Conservation (phyloP, 2,888 invertebrate genomes). For the Eupeodes latifasciatus region DNA sequence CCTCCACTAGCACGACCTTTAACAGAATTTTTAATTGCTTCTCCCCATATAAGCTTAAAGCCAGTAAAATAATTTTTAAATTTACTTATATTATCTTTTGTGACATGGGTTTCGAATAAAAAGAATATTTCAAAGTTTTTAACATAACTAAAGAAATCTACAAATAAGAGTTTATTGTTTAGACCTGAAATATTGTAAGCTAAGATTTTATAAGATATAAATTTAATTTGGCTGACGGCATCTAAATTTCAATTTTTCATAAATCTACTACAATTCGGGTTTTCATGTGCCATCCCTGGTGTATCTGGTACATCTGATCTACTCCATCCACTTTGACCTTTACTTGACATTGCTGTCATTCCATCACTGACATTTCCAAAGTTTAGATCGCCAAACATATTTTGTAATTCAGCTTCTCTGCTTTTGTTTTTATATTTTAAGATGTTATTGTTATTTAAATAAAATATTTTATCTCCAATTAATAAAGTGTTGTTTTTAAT, state of each 20-base stretch:
- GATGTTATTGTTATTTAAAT: slow-evolving; percentile 14
- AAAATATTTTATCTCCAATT: slow-evolving; percentile 1
- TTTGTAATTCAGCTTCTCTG: slow-evolving; percentile 16
- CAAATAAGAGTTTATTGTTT: background rate
- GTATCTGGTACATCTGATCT: slow-evolving; percentile 9
- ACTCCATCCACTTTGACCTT: slow-evolving; percentile 4
- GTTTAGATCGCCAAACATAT: background rate
- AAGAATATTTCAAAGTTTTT: no score
- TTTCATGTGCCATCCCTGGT: slow-evolving; percentile 18
- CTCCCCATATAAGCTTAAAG: background rate
- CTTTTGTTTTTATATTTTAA: slow-evolving; percentile 7
- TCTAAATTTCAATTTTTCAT: background rate
- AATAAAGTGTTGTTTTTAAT: background rate
- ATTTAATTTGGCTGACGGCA: background rate
- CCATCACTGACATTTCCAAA: slow-evolving; percentile 1
- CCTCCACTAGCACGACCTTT: slow-evolving; percentile 11
- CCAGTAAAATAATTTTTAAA: slow-evolving; percentile 4
- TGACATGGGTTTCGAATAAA: no score
- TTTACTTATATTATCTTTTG: slow-evolving; percentile 1
- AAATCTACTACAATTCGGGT: slow-evolving; percentile 20
- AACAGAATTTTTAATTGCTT: slow-evolving; percentile 8
- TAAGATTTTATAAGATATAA: slow-evolving; percentile 1
- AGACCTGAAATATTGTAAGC: slow-evolving; percentile 3
- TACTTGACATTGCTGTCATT: background rate
- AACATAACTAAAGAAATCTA: no score